These are phyloP conservation scores for Silvanus unidentatus DNA, from an alignment of 2,888 invertebrate genomes.

Conservation along the genomic window DNA sequence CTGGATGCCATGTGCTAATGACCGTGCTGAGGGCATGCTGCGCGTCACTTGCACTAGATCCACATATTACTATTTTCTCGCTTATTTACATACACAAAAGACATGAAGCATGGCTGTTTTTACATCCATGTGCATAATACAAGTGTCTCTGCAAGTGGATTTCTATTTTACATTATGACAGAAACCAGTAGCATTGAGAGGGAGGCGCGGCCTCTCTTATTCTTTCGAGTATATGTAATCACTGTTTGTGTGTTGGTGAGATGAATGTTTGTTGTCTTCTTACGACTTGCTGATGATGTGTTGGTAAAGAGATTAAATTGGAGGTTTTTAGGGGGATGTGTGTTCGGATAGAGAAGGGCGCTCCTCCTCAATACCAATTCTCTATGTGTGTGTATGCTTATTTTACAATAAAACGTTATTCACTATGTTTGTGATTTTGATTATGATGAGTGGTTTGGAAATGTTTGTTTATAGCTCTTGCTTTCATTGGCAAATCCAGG, in stretches of 20 bases:
- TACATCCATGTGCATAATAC: conserved; percentile 28
- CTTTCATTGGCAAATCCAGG: too few species aligned
- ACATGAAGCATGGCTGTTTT: conserved; percentile 37
- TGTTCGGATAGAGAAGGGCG: conserved; percentile 10
- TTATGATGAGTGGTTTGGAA: conserved; percentile 33
- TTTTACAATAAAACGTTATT: conserved; percentile 7
- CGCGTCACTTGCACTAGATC: conserved; percentile 35
- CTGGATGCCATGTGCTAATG: conserved; percentile 34
- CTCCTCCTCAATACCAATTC: too few species aligned
- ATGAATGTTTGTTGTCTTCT: conserved; percentile 40
- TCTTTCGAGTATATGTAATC: conserved; percentile 27
- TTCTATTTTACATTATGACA: conserved; percentile 22
- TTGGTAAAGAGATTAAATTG: conserved; percentile 37
- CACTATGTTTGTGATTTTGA: conserved; percentile 32
- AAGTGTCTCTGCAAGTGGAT: conserved; percentile 41
- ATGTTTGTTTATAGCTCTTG: conserved; percentile 5
- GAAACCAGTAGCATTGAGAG: conserved; percentile 12
- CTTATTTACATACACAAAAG: conserved; percentile 39
- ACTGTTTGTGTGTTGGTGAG: conserved; percentile 25
- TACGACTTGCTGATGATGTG: conserved; percentile 40
- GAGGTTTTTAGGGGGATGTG: conserved; percentile 26
- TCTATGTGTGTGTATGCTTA: not conserved
- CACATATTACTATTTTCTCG: conserved; percentile 33
- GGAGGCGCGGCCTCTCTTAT: conserved; percentile 15
- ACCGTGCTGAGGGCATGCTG: conserved; percentile 31